A percentile compares a stretch with the other conserved stretches of the same genome.
phyloP scores from a whole-genome alignment of 2,113 vertebrate genomes.

The human region DNA sequence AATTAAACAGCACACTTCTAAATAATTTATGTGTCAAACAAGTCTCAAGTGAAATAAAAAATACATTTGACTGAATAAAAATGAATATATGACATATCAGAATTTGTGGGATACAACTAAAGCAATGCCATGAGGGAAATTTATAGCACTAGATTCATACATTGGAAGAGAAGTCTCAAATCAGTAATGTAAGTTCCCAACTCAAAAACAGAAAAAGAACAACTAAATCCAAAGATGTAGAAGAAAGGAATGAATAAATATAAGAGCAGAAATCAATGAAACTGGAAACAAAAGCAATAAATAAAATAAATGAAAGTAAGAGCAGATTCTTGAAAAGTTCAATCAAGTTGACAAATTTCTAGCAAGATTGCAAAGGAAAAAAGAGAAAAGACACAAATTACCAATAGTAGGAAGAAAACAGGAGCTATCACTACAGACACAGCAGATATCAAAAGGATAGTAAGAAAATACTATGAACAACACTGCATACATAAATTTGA shows the following conservation, averaged over 20 bases:
- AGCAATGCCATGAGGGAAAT: background rate
- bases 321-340: background rate
- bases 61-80: background rate
- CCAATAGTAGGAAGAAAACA: background rate
- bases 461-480: background rate
- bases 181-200: background rate
- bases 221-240: background rate
- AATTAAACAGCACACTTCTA: background rate
- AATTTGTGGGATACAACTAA: background rate
- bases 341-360: background rate
- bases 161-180: background rate
- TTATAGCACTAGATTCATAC: background rate
- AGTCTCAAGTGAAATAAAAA: background rate
- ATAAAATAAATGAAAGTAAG: background rate
- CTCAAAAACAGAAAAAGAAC: background rate
- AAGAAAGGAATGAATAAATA: background rate
- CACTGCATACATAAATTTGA: background rate
- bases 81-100: background rate
- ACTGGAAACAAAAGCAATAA: background rate
- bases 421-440: background rate
- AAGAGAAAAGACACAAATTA: background rate
- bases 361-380: background rate
- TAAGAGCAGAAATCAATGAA: background rate
- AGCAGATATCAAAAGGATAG: background rate
- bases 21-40: background rate